phyloP scores from a whole-genome alignment of 2,113 vertebrate species.

The Elachura formosa region DNA sequence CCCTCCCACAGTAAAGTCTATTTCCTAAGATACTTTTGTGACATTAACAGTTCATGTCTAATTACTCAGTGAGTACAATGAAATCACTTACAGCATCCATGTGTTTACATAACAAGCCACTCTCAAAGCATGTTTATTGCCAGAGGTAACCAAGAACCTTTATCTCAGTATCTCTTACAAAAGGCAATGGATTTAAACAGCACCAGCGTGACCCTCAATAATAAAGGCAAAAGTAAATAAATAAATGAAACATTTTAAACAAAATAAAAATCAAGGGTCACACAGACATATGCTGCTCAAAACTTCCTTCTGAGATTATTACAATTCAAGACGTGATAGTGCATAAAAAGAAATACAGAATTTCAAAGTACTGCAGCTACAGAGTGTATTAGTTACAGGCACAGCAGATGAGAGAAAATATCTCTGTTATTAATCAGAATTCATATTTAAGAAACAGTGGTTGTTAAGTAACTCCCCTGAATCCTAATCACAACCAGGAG shows the following conservation, averaged over 20 bases:
- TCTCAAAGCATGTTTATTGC: neutral
- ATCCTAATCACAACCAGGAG: conserved; percentile 32
- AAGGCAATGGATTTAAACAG: neutral
- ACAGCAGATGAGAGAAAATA: neutral
- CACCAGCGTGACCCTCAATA: neutral
- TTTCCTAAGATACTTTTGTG: neutral
- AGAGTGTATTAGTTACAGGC: neutral
- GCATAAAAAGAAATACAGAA: neutral
- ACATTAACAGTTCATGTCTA: neutral
- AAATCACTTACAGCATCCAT: neutral
- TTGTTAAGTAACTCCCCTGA: conserved; percentile 42
- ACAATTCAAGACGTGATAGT: neutral
- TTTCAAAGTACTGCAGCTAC: neutral
- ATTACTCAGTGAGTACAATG: neutral
- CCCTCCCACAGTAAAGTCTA: neutral
- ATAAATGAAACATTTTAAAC: neutral
- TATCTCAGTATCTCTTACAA: neutral
- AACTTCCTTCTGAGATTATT: neutral
- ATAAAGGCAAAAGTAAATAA: neutral
- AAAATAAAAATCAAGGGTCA: neutral
- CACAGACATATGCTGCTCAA: neutral
- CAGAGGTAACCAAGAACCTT: conserved; percentile 29
- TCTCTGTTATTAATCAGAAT: conserved; percentile 50
- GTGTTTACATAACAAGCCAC: neutral
- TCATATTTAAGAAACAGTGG: conserved; percentile 40